Conservation (phyloP, 2,888 invertebrate genomes). For the Eupithecia dodoneata region DNA sequence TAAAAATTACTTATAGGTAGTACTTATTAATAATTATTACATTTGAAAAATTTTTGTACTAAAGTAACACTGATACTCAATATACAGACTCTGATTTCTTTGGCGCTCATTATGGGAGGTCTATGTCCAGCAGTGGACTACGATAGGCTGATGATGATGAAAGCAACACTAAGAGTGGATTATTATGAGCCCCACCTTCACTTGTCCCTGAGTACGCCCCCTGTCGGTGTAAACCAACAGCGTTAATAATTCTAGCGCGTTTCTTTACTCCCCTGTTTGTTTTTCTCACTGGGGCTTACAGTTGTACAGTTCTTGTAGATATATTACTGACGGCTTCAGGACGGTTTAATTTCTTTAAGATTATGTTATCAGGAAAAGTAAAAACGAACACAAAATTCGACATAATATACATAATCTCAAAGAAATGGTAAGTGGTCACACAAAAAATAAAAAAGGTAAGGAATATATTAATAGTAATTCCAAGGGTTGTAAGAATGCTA, state of each 20-base stretch:
- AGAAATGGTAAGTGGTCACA: neutral
- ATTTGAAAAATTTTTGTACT: no score
- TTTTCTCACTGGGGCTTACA: slow-evolving; percentile 40
- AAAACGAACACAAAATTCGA: neutral
- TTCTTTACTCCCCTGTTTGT: slow-evolving; percentile 45
- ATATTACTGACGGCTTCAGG: slow-evolving; percentile 35
- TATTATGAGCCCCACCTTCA: neutral
- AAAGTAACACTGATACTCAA: no score
- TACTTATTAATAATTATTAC: no score
- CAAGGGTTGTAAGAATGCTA: neutral
- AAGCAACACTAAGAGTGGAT: neutral
- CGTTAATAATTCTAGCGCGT: slow-evolving; percentile 46
- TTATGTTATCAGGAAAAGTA: neutral
- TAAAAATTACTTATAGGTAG: no score
- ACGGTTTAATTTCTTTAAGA: slow-evolving; percentile 24
- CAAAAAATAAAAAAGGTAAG: neutral
- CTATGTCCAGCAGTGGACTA: no score
- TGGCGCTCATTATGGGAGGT: no score
- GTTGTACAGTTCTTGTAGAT: slow-evolving; percentile 33
- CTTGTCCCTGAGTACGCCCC: neutral
- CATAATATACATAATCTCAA: neutral
- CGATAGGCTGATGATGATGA: no score
- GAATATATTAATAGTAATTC: neutral
- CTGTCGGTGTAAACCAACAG: slow-evolving; percentile 35
- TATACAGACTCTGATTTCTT: no score